Evolutionary conservation across 2,888 invertebrate genomes (phyloP).

Genomic region (Epinotia nisella): DNA sequence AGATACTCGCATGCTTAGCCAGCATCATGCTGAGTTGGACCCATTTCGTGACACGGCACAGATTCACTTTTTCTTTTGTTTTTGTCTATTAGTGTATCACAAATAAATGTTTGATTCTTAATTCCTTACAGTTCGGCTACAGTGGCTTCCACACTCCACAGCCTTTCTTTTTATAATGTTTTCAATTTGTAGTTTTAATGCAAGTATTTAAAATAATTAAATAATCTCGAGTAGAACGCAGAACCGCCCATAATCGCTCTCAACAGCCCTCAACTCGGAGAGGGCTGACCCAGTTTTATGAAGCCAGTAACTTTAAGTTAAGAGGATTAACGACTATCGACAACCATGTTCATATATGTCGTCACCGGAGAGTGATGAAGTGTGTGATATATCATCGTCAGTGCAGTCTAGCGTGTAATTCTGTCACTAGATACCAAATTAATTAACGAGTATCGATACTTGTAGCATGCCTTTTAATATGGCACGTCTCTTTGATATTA

Average conservation of each 20-base stretch:
- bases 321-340: conserved; percentile 31
- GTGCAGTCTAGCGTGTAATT: conserved; percentile 3
- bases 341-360: not conserved
- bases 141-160: not conserved
- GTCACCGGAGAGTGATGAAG: not conserved
- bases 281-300: conserved; percentile 29
- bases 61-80: too few species aligned
- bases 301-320: conserved; percentile 27
- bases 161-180: not conserved
- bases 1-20: too few species aligned
- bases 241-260: conserved; percentile 18
- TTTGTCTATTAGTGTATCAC: too few species aligned
- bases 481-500: too few species aligned
- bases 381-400: not conserved
- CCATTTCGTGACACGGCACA: too few species aligned
- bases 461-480: not conserved
- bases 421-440: not conserved
- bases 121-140: too few species aligned
- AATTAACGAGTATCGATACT: not conserved
- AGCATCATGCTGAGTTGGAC: too few species aligned
- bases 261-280: conserved; percentile 13
- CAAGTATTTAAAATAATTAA: not conserved
- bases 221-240: not conserved
- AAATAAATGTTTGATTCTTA: too few species aligned
- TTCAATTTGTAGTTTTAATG: not conserved